A percentile compares a stretch with the other conserved stretches of the same genome.
phyloP scores from a whole-genome alignment of 2,888 invertebrate species.

The Nephrotoma flavescens region DNA sequence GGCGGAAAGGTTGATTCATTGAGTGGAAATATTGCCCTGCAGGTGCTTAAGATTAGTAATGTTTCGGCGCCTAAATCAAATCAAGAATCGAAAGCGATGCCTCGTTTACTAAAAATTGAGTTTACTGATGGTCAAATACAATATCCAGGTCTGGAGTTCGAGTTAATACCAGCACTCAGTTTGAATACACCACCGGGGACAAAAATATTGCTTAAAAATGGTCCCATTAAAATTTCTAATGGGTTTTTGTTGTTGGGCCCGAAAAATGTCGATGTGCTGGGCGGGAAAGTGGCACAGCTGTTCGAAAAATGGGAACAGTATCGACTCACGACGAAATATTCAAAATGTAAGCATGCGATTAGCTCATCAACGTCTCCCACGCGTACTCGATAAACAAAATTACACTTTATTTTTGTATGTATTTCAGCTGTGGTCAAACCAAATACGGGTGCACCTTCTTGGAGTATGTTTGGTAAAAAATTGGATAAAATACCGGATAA shows the following conservation, averaged over 20 bases:
- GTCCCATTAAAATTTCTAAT: constrained; percentile 45
- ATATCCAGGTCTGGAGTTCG: constrained; percentile 64
- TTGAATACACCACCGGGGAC: constrained; percentile 82
- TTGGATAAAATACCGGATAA: constrained; percentile 40
- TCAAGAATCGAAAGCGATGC: constrained; percentile 68
- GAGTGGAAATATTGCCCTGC: constrained; percentile 54
- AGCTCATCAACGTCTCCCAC: background rate
- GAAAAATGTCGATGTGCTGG: constrained; percentile 52
- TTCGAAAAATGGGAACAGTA: constrained; percentile 81
- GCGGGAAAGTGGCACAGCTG: constrained; percentile 69
- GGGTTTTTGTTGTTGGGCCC: constrained; percentile 60
- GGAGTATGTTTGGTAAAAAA: constrained; percentile 84
- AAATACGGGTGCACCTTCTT: constrained; percentile 66
- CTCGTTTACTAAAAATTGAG: constrained; percentile 68
- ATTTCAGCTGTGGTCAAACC: constrained; percentile 3
- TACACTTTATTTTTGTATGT: background rate
- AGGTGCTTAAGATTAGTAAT: constrained; percentile 78
- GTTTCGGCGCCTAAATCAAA: constrained; percentile 81
- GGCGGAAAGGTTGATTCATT: constrained; percentile 35
- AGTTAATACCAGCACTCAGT: constrained; percentile 51
- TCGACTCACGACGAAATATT: constrained; percentile 46
- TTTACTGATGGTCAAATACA: constrained; percentile 72
- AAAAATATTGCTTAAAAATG: constrained; percentile 47
- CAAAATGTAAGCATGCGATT: constrained; percentile 31
- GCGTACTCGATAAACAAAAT: background rate